A percentile compares a stretch with the other conserved stretches of the same genome.
Evolutionary conservation across 2,888 invertebrate genomes (phyloP).

Genomic region (Aquatica leii): DNA sequence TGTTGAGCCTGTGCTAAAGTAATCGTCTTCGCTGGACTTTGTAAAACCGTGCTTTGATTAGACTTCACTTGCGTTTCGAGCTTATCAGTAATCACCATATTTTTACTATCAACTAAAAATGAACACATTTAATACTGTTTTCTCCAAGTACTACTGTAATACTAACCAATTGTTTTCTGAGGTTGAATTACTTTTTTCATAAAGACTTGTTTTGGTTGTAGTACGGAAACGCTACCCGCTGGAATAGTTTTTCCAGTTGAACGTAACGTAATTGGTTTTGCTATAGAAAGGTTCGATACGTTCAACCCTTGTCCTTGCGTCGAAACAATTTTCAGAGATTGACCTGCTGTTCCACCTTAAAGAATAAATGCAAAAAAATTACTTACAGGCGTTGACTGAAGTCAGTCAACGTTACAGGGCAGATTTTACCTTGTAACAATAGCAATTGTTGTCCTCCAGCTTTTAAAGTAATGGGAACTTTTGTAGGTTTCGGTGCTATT

Average conservation of each 20-base stretch:
- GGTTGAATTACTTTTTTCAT: slow-evolving; percentile 54
- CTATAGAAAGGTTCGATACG: slow-evolving; percentile 54
- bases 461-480: slow-evolving; percentile 56
- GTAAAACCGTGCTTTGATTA: slow-evolving; percentile 45
- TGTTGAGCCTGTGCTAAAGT: slow-evolving; percentile 72
- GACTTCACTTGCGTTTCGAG: slow-evolving; percentile 46
- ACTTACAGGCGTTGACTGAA: too few species aligned
- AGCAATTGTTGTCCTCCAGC: slow-evolving; percentile 61
- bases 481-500: slow-evolving; percentile 64
- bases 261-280: slow-evolving; percentile 55
- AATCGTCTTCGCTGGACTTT: slow-evolving; percentile 67
- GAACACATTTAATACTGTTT: too few species aligned
- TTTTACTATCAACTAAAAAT: slow-evolving; percentile 22
- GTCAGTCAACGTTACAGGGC: background rate
- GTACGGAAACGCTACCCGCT: slow-evolving; percentile 45
- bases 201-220: slow-evolving; percentile 55
- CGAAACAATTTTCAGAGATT: slow-evolving; percentile 58
- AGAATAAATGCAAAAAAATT: too few species aligned
- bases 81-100: slow-evolving; percentile 49
- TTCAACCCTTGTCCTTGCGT: slow-evolving; percentile 57
- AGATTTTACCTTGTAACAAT: slow-evolving; percentile 58
- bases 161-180: slow-evolving; percentile 33
- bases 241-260: slow-evolving; percentile 51
- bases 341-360: slow-evolving; percentile 48
- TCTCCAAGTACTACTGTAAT: background rate